Base-by-base conservation (phyloP, 2,797 vertebrate species). In the Dipus sagitta region DNA sequence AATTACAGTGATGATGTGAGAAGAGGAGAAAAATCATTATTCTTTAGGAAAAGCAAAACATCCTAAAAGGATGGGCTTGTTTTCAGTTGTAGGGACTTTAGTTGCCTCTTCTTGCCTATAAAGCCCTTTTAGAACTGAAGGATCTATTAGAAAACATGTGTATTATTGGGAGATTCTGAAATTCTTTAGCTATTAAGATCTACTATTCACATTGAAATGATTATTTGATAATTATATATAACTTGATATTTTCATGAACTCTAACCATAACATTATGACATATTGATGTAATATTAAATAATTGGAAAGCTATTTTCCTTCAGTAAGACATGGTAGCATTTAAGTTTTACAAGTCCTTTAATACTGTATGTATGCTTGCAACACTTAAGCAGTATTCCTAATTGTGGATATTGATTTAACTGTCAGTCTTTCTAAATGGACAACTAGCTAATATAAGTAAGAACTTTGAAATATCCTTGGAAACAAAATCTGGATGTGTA, bases 181-280 rank as follows among this genome's bases (percentile, higher is more conserved):
- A 38, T 90, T 74, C 26, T 93, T 88, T 72, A 72, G 54, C n/a
- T 28, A 62, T 83, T 92, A 60, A 91, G 76, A 5, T 3, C 32
- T 75, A 62, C 24, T 74, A 7, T 72, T 81, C 20, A 62, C 34
- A 5, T 72, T 83, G 62, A 92, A 92, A 82, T 93, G 14, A 89
- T 85, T 54, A 74, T 88, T 80, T 90, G 38, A 91, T 87, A 68
- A 67, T 90, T 84, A 87, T 87, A 90, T 86, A 24, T 68, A 78
- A 65, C 23, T 82, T 30, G 58, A 15, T 83, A 26, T 81, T 90
- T 93, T 87, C 20, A 90, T 82, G 72, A 91, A 86, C 87, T 74
- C 20, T 10, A 92, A 54, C 15, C 71, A 54, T 58, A 75, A 4
- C 21, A 42, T 84, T 70, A 81, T 15, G 58, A 28, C 21, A n/a